These are phyloP conservation scores for Bagarius yarrelli DNA, from an alignment of 2,113 vertebrate genomes.

Conservation along the genomic window DNA sequence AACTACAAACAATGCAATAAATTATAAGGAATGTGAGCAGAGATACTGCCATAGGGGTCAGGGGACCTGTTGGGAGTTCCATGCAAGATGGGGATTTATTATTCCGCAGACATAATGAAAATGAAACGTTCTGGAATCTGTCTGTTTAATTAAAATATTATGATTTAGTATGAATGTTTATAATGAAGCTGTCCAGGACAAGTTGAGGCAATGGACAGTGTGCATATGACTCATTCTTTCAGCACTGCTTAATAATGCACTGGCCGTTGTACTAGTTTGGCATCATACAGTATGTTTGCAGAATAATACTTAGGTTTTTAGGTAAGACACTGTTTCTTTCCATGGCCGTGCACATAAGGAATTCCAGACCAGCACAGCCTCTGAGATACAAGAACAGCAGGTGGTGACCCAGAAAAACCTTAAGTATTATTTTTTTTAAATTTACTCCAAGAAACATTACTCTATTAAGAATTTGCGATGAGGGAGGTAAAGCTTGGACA, in stretches of 20 bases:
- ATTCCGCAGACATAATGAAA: background rate
- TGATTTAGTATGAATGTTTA: background rate
- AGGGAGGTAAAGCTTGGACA: no score
- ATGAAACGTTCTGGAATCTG: background rate
- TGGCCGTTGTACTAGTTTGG: background rate
- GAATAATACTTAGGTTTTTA: background rate
- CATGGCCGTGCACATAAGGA: background rate
- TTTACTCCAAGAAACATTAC: no score
- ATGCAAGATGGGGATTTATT: background rate
- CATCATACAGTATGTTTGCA: background rate
- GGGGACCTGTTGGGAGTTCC: background rate
- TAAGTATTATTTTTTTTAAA: no score
- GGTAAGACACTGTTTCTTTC: background rate
- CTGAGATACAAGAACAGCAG: background rate
- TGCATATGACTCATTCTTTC: background rate
- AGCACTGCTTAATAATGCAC: background rate
- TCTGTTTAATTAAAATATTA: background rate
- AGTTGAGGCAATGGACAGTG: background rate
- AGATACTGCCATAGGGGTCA: background rate
- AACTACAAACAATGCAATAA: background rate
- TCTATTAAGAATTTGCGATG: no score
- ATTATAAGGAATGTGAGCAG: background rate
- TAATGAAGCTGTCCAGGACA: background rate
- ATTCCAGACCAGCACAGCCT: slow-evolving; percentile 2
- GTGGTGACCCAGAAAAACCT: slow-evolving; percentile 25